These are phyloP conservation scores for Tribolium madens DNA, from an alignment of 1,140 invertebrate genomes.

Conservation along the genomic window DNA sequence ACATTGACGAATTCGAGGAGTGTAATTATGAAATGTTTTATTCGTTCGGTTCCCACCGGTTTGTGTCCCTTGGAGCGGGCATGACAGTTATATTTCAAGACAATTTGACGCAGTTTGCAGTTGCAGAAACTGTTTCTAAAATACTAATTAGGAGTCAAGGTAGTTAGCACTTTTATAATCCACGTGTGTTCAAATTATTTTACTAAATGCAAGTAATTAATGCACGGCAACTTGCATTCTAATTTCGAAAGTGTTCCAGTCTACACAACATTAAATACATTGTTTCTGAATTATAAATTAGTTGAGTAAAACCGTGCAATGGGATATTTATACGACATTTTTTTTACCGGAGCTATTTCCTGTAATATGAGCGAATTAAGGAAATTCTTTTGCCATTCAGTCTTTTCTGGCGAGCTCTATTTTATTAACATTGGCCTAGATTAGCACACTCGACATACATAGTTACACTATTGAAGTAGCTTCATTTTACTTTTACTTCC, in stretches of 20 bases:
- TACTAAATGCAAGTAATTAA: slow-evolving; percentile 38
- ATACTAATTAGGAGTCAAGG: slow-evolving; percentile 33
- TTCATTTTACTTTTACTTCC: slow-evolving; percentile 24
- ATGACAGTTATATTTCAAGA: background rate
- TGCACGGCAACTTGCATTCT: slow-evolving; percentile 22
- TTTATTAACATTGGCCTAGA: slow-evolving; percentile 29
- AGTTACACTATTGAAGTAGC: slow-evolving; percentile 22
- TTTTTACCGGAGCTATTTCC: slow-evolving; percentile 14
- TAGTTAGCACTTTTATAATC: slow-evolving; percentile 12
- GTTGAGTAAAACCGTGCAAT: slow-evolving; percentile 16
- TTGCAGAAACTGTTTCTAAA: slow-evolving; percentile 9
- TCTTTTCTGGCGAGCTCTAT: background rate
- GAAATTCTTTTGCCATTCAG: background rate
- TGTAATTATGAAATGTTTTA: slow-evolving; percentile 27
- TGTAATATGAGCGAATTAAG: slow-evolving; percentile 7
- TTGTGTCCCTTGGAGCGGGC: background rate
- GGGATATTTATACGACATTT: background rate
- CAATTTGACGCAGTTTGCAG: slow-evolving; percentile 17
- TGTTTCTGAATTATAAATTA: slow-evolving; percentile 38
- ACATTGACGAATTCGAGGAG: slow-evolving; percentile 4
- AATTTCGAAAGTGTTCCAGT: slow-evolving; percentile 37
- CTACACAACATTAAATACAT: slow-evolving; percentile 25
- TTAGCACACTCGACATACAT: slow-evolving; percentile 14
- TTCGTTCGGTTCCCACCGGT: slow-evolving; percentile 1
- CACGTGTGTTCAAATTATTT: slow-evolving; percentile 31